Conservation (phyloP, 1,140 invertebrate species). For the Wiebesia pumilae region DNA sequence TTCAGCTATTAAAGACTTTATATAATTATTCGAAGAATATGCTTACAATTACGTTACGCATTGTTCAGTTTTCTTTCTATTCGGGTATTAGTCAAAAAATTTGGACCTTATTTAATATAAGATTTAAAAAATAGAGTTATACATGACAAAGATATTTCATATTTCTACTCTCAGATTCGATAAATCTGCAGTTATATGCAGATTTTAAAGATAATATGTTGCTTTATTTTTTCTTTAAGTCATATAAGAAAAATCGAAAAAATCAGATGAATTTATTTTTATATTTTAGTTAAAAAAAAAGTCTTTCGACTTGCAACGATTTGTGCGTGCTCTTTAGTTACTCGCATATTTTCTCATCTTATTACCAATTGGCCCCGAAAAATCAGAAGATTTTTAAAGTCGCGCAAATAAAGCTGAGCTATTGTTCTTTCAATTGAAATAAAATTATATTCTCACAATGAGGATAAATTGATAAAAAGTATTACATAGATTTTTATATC, state of each 20-base stretch:
- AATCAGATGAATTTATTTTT: neutral
- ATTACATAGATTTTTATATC: neutral
- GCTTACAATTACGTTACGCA: slow-evolving; percentile 13
- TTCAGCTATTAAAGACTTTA: slow-evolving; percentile 11
- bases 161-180: neutral
- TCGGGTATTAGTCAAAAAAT: slow-evolving; percentile 16
- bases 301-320: slow-evolving; percentile 26
- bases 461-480: neutral
- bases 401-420: slow-evolving; percentile 34
- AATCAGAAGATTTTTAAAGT: slow-evolving; percentile 59
- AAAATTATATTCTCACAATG: neutral
- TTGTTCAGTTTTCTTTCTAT: neutral
- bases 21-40: slow-evolving; percentile 6
- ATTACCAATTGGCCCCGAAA: slow-evolving; percentile 64
- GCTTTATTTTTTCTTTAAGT: slow-evolving; percentile 9
- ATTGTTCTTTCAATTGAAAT: neutral
- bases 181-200: neutral
- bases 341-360: slow-evolving; percentile 24
- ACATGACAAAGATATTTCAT: neutral
- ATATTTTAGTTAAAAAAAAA: slow-evolving; percentile 16
- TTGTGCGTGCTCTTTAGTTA: slow-evolving; percentile 52
- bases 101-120: slow-evolving; percentile 4
- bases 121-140: slow-evolving; percentile 21
- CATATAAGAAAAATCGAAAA: slow-evolving; percentile 1
- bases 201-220: neutral